phyloP scores from a whole-genome alignment of 2,888 invertebrate species.

The Halocaridina rubra region DNA sequence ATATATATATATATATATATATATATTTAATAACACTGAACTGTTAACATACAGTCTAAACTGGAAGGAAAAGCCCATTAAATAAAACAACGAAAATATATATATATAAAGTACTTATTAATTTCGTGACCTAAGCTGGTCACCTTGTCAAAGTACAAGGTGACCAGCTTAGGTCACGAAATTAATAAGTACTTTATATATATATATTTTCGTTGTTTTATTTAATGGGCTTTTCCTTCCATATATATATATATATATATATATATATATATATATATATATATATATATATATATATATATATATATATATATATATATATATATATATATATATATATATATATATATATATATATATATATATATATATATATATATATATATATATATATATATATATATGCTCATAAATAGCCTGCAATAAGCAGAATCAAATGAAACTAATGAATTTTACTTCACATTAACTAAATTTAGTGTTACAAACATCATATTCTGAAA shows the following conservation, averaged over 20 bases:
- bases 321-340: slow-evolving; percentile 49
- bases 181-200: too few relatives aligned
- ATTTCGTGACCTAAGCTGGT: too few relatives aligned
- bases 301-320: slow-evolving; percentile 45
- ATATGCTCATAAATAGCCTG: not conserved
- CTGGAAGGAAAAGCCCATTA: too few relatives aligned
- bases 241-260: not conserved
- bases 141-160: too few relatives aligned
- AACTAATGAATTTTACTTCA: not conserved
- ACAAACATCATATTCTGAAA: too few relatives aligned
- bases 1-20: slow-evolving; percentile 13
- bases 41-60: too few relatives aligned
- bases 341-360: slow-evolving; percentile 46
- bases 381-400: slow-evolving; percentile 24
- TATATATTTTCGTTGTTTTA: too few relatives aligned
- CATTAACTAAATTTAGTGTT: not conserved
- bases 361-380: slow-evolving; percentile 11
- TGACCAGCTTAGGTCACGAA: too few relatives aligned
- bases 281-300: slow-evolving; percentile 54
- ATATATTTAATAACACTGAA: too few relatives aligned
- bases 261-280: slow-evolving; percentile 56
- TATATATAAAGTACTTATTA: too few relatives aligned
- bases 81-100: too few relatives aligned
- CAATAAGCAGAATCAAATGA: not conserved
- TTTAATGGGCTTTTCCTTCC: too few relatives aligned